Percentiles rank a stretch among this genome's conserved stretches.
Conservation (phyloP, 2,797 vertebrate species). For the Microctenopoma stevenorrisi region DNA sequence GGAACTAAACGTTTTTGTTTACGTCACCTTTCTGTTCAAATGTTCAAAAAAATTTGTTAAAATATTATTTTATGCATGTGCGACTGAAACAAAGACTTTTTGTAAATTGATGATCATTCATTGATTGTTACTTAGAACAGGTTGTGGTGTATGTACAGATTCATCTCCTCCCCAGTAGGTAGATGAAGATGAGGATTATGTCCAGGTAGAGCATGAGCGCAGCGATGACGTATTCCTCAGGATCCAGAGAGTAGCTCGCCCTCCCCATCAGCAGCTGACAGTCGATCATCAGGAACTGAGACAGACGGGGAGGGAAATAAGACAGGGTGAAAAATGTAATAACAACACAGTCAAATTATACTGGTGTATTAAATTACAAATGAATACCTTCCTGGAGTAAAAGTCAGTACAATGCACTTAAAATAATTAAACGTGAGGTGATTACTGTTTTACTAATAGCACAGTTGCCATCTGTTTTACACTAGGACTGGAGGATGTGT, state of each 20-base stretch:
- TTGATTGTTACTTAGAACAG: neutral
- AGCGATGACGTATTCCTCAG: constrained; percentile 89
- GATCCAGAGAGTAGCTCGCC: constrained; percentile 83
- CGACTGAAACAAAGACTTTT: constrained; percentile 16
- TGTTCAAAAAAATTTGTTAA: neutral
- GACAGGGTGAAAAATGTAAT: constrained; percentile 10
- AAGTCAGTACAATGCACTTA: too few relatives aligned
- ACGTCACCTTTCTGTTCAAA: neutral
- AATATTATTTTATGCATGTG: neutral
- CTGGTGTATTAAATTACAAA: too few relatives aligned
- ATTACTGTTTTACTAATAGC: too few relatives aligned
- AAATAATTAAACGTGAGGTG: too few relatives aligned
- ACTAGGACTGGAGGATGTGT: too few relatives aligned
- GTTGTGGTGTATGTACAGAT: constrained; percentile 9
- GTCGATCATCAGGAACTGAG: constrained; percentile 89
- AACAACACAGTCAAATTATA: neutral
- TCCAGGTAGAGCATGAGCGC: constrained; percentile 92
- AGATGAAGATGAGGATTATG: constrained; percentile 90
- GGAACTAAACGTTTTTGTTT: neutral
- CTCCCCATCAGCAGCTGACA: constrained; percentile 88
- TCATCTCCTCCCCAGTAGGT: constrained; percentile 83
- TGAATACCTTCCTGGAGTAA: too few relatives aligned
- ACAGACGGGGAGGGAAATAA: constrained; percentile 2
- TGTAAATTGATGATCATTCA: neutral
- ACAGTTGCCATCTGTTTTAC: too few relatives aligned